Evolutionary conservation across 2,113 vertebrate genomes (phyloP).

Genomic region (Sminthopsis crassicaudata): DNA sequence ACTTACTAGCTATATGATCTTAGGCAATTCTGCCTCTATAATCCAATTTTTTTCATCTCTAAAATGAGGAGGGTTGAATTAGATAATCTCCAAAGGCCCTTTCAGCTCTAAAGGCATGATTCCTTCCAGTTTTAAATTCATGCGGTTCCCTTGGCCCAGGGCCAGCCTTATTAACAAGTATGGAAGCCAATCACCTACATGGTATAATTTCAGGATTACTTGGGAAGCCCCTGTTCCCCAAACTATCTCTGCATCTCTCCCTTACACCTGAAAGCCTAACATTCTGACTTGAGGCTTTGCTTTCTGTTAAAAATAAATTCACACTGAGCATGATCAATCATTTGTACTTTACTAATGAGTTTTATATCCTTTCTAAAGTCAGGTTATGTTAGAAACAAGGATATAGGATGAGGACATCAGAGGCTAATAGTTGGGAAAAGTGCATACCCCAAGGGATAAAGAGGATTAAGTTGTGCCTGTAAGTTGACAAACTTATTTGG

Average conservation of each 20-base stretch:
- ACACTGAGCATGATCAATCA: neutral
- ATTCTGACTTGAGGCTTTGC: neutral
- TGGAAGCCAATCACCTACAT: neutral
- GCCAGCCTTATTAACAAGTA: neutral
- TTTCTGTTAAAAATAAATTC: neutral
- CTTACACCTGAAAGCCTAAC: slow-evolving; percentile 29
- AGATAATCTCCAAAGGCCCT: neutral
- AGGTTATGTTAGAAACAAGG: neutral
- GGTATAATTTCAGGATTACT: neutral
- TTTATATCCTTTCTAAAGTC: neutral
- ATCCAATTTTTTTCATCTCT: slow-evolving; percentile 30
- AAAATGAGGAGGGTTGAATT: neutral
- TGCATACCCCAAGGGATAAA: neutral
- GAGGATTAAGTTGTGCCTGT: neutral
- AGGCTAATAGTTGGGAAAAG: neutral
- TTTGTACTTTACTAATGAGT: neutral
- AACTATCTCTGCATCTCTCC: neutral
- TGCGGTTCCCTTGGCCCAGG: neutral
- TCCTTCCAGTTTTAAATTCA: neutral
- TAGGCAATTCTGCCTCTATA: neutral
- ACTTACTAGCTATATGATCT: neutral
- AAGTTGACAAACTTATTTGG: neutral
- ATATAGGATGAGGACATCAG: neutral
- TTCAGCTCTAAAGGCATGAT: neutral
- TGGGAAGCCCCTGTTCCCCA: neutral